Conservation (phyloP, 2,113 vertebrate genomes). For the Hemiscyllium ocellatum region DNA sequence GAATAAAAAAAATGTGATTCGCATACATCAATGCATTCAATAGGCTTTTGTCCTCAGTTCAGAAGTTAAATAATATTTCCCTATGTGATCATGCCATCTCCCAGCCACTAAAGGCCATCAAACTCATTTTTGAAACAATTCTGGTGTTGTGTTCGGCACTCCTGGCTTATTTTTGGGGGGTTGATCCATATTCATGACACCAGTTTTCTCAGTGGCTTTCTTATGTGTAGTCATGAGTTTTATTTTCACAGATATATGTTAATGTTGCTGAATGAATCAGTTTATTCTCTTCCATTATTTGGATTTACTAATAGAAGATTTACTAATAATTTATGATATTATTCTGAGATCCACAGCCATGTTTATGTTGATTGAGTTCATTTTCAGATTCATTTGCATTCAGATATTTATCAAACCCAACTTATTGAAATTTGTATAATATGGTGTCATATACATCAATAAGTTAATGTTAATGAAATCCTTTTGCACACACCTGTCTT, state of each 20-base stretch:
- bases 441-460: not conserved
- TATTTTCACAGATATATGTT: not conserved
- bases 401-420: not conserved
- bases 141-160: not conserved
- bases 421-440: not conserved
- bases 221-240: not conserved
- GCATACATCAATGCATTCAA: not conserved
- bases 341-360: constrained; percentile 18
- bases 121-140: not conserved
- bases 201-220: not conserved
- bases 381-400: not conserved
- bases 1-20: not conserved
- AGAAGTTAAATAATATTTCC: not conserved
- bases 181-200: not conserved
- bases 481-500: not conserved
- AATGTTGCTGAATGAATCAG: not conserved
- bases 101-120: not conserved
- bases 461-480: constrained; percentile 16
- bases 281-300: not conserved
- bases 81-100: not conserved
- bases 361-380: not conserved
- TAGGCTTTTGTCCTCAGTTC: not conserved
- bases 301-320: not conserved
- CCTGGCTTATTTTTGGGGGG: not conserved
- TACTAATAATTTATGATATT: not conserved